phyloP scores from a whole-genome alignment of 2,113 vertebrate species.

The Hemiprocne comata region DNA sequence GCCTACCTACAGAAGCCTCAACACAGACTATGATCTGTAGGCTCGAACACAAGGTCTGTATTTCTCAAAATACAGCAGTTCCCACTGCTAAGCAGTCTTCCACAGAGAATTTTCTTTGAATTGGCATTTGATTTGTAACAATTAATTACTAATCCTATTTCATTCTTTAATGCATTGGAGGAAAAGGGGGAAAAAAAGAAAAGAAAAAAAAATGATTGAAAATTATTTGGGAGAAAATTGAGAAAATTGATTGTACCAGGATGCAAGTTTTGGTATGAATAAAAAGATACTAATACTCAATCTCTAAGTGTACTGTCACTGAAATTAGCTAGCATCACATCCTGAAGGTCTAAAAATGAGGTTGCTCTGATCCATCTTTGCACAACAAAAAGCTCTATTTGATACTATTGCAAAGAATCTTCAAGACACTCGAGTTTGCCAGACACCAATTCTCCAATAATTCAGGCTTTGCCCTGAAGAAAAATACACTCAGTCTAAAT shows the following conservation, averaged over 20 bases:
- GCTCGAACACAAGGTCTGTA: not conserved
- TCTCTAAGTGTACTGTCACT: not conserved
- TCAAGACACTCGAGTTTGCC: not conserved
- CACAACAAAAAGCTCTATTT: not conserved
- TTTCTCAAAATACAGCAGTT: not conserved
- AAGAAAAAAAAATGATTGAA: too few species aligned
- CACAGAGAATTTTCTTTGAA: not conserved
- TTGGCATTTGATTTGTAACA: not conserved
- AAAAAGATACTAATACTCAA: not conserved
- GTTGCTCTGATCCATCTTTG: not conserved
- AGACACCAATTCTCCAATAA: not conserved
- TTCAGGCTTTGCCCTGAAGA: not conserved
- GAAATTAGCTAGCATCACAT: not conserved
- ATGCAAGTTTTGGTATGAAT: not conserved
- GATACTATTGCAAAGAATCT: not conserved
- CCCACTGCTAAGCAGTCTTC: not conserved
- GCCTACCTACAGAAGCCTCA: not conserved
- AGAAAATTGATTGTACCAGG: too few species aligned
- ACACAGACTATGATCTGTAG: not conserved
- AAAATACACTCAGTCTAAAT: not conserved
- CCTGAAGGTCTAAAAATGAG: not conserved
- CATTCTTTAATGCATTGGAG: not conserved
- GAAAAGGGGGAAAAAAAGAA: fast-evolving
- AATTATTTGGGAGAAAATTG: not conserved
- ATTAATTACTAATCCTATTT: not conserved